Evolutionary conservation across 2,113 vertebrate genomes (phyloP), one percentile per base, ranked within the genome.

Genomic region (Eulacestoma nigropectus): DNA sequence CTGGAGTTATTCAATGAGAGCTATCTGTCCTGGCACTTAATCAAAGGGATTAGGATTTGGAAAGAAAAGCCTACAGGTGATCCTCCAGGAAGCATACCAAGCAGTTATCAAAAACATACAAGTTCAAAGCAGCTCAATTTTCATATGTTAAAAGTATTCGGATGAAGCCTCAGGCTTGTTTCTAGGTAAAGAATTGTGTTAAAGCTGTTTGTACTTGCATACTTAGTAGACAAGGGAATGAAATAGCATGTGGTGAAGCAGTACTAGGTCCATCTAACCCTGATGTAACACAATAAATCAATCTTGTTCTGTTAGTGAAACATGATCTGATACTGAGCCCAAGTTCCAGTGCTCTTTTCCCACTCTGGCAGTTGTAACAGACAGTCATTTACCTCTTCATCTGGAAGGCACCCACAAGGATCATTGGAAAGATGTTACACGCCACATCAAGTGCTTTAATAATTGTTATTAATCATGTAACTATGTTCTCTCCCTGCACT

Each of bases 91-190:
- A 99, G 99, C 98, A 99, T 99, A 99, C 98, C 98, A 99, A 99
- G 98, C 98, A 99, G 99, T 99, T 99, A 99, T 99, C 99, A 99
- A 99, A 99, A 99, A 99, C 99, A 99, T 98, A 98, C 98, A 98
- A 99, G 98, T 99, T 99, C 99, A 99, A 99, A 99, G 99, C 98
- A 97, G 98, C 98, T 99, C 98, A 98, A 99, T 99, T 99, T 99
- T 99, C 99, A 98, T 98, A 99, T 98, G 98, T 98, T 98, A 99
- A 98, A 98, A 98, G 98, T 98, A 98, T 98, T 99, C 98, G 99
- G 98, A 98, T 98, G 98, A 97, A 97, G 98, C 98, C 98, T 97
- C 91, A 47, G 98, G 99, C 98, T 98, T 97, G 98, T 99, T 99
- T 98, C 98, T 98, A 98, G 98, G 98, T 98, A 98, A 98, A 98